Conservation (phyloP, 2,113 vertebrate genomes). For the Oriolus oriolus region DNA sequence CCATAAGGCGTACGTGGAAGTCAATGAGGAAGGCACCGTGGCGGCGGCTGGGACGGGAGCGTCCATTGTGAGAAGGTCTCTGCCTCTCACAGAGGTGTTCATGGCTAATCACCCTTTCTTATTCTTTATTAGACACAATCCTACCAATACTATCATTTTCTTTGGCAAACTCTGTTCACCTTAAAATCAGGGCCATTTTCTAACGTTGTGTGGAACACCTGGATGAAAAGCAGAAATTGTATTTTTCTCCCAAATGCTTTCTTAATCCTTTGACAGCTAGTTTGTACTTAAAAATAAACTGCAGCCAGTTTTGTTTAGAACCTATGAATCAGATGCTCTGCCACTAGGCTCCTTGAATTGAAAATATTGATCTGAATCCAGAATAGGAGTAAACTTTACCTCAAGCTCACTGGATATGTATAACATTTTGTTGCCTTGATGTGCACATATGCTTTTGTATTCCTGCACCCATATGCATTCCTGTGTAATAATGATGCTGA, state of each 20-base stretch:
- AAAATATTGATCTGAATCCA: not conserved
- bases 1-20: conserved; percentile 70
- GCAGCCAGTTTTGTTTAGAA: not conserved
- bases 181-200: not conserved
- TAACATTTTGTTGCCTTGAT: not conserved
- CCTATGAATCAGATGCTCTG: not conserved
- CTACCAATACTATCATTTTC: conserved; percentile 59
- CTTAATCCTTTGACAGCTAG: not conserved
- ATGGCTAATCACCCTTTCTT: conserved; percentile 70
- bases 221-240: not conserved
- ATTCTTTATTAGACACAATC: conserved; percentile 69
- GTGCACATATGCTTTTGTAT: not conserved
- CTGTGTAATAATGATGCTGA: not conserved
- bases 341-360: not conserved
- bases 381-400: not conserved
- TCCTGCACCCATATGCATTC: not conserved
- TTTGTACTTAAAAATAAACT: not conserved
- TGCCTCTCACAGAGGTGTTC: conserved; percentile 38
- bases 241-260: not conserved
- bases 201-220: not conserved
- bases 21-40: conserved; percentile 73
- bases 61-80: not conserved
- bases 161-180: conserved; percentile 68
- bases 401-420: not conserved
- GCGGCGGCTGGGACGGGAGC: conserved; percentile 53